These are phyloP conservation scores for Aquatica leii DNA, from an alignment of 2,888 invertebrate genomes.

Conservation along the genomic window DNA sequence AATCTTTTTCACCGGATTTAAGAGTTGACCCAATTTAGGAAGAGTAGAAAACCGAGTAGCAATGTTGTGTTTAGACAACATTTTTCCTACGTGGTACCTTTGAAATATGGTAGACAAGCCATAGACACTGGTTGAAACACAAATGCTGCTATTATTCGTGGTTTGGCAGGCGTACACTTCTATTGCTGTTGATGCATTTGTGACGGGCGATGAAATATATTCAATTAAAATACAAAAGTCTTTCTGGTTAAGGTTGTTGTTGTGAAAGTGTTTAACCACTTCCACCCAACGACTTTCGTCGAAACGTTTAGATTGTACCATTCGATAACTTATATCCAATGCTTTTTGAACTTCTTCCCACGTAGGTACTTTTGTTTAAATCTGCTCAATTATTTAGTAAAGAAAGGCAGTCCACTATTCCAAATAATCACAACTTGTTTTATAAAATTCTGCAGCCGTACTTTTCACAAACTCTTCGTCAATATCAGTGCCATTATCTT, in stretches of 20 bases:
- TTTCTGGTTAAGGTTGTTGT: conserved; percentile 12
- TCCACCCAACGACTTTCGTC: conserved; percentile 47
- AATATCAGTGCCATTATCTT: conserved; percentile 44
- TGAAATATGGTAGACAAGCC: too few relatives aligned
- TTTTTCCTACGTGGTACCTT: too few relatives aligned
- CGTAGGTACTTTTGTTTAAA: conserved; percentile 44
- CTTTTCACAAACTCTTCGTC: conserved; percentile 44
- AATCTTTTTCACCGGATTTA: too few relatives aligned
- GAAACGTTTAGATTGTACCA: conserved; percentile 48
- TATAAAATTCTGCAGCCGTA: conserved; percentile 33
- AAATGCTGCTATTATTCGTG: too few relatives aligned
- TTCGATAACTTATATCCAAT: conserved; percentile 42
- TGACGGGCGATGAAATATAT: conserved; percentile 10
- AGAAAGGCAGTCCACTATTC: conserved; percentile 40
- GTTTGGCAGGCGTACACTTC: too few relatives aligned
- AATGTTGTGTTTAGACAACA: too few relatives aligned
- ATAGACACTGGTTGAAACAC: too few relatives aligned
- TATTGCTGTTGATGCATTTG: not conserved
- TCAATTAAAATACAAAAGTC: conserved; percentile 15
- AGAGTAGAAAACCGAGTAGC: too few relatives aligned
- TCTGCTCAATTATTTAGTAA: conserved; percentile 43
- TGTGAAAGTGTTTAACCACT: conserved; percentile 35
- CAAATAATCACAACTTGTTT: conserved; percentile 48
- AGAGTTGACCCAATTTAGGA: too few relatives aligned
- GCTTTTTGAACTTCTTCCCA: conserved; percentile 42